These are phyloP conservation scores for Acrocephalus scirpaceus DNA, from an alignment of 2,797 vertebrate genomes.

Conservation along the genomic window DNA sequence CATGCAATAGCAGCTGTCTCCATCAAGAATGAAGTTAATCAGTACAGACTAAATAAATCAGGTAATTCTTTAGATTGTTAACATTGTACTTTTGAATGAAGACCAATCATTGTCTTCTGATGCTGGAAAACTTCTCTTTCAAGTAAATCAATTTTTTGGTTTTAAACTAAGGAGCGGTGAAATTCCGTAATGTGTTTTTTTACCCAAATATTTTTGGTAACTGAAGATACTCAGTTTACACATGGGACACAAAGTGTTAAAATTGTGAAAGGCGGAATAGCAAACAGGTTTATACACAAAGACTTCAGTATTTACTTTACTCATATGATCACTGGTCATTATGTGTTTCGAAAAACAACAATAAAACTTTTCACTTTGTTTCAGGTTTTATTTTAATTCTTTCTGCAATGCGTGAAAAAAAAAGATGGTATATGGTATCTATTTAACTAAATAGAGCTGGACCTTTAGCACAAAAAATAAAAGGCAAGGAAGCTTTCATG, in stretches of 20 bases:
- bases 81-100: background rate
- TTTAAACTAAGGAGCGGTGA: background rate
- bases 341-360: background rate
- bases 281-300: background rate
- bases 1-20: slow-evolving; percentile 13
- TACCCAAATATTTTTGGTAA: background rate
- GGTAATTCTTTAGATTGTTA: background rate
- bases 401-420: background rate
- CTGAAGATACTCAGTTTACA: background rate
- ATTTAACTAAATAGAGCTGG: background rate
- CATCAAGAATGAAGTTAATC: slow-evolving; percentile 14
- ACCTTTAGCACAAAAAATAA: background rate
- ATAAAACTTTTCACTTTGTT: background rate
- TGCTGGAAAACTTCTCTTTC: background rate
- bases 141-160: background rate
- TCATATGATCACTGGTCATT: background rate
- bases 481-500: background rate
- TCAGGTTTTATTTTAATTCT: background rate
- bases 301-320: background rate
- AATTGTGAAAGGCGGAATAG: background rate
- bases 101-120: background rate
- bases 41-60: slow-evolving; percentile 20
- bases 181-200: background rate
- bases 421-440: background rate
- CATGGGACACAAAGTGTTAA: background rate